phyloP scores from a whole-genome alignment of 64 coral and sea anemone species.

The Actinia equina region DNA sequence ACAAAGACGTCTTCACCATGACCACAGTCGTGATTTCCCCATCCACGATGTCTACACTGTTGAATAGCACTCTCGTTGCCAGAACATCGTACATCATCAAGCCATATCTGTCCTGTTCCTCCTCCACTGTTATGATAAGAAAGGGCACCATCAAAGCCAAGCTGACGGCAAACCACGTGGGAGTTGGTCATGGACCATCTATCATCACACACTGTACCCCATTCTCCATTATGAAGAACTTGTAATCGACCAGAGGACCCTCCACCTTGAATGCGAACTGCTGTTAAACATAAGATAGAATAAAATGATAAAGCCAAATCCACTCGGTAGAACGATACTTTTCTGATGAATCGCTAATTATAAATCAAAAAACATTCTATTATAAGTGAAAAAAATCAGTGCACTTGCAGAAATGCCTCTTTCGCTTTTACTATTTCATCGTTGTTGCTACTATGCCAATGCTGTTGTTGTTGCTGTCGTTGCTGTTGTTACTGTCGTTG shows the following conservation, averaged over 20 bases:
- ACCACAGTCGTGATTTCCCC: not conserved
- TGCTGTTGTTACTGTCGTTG: too few relatives aligned
- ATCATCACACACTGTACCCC: conserved; percentile 8
- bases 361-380: too few relatives aligned
- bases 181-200: not conserved
- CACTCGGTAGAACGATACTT: too few relatives aligned
- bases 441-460: too few relatives aligned
- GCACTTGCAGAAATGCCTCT: too few relatives aligned
- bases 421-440: too few relatives aligned
- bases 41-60: not conserved
- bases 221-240: not conserved
- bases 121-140: not conserved
- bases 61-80: not conserved
- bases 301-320: too few relatives aligned
- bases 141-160: not conserved
- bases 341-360: too few relatives aligned
- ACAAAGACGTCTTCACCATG: not conserved
- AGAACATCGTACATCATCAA: conserved; percentile 1
- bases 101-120: conserved; percentile 9
- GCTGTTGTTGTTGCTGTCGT: too few relatives aligned
- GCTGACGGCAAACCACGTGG: not conserved
- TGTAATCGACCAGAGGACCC: not conserved
- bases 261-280: not conserved
- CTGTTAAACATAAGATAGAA: not conserved
- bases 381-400: too few relatives aligned